These are phyloP conservation scores for Bolinopsis microptera DNA, from an alignment of 37 sponge, comb jelly and placozoan species.

Conservation along the genomic window DNA sequence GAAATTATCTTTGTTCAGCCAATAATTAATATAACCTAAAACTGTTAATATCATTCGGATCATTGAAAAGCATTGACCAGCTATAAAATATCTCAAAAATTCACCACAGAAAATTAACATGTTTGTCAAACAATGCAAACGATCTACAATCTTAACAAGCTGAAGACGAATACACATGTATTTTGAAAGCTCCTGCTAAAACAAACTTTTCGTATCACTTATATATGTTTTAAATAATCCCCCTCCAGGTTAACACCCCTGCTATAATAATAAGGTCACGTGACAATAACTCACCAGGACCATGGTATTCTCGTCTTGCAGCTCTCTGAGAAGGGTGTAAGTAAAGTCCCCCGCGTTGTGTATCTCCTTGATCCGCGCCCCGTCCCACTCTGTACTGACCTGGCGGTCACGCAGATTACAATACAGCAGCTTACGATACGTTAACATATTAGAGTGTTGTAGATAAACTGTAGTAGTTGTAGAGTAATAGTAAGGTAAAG, in stretches of 20 bases:
- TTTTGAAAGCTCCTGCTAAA: no score
- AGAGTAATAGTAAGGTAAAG: neutral
- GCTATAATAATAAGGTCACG: no score
- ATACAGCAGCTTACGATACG: conserved; percentile 3
- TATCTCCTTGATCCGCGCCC: conserved; percentile 24
- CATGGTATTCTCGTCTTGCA: conserved; percentile 49
- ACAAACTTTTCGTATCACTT: no score
- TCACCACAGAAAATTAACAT: no score
- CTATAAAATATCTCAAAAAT: no score
- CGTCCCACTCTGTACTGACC: conserved; percentile 40
- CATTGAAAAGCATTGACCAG: no score
- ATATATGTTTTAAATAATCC: no score
- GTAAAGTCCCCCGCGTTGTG: conserved; percentile 5
- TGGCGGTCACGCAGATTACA: neutral
- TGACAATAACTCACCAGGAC: conserved; percentile 32
- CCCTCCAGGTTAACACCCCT: no score
- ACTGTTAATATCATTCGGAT: no score
- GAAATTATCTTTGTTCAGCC: neutral
- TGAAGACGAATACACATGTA: no score
- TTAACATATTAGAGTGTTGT: neutral
- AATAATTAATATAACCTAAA: neutral
- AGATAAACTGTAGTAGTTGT: neutral
- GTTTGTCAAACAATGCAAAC: neutral
- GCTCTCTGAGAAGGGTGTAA: conserved; percentile 30
- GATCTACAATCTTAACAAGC: no score